Evolutionary conservation across 2,113 vertebrate species (phyloP).

Genomic region (Hyla sarda): DNA sequence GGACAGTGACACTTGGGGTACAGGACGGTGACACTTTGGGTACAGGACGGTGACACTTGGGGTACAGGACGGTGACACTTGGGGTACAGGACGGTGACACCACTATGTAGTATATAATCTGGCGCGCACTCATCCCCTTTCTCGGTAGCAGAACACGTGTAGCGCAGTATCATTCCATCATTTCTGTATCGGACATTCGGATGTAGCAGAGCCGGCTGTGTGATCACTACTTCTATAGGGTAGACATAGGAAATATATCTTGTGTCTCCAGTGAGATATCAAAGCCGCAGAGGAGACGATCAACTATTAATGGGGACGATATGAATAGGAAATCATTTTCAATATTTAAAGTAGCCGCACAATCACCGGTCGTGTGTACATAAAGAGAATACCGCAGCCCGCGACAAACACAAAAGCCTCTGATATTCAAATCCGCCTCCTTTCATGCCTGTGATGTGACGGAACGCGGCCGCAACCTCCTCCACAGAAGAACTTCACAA

Average conservation of each 20-base stretch:
- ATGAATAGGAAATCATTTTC: not conserved
- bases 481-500: conserved; percentile 54
- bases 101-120: too few relatives aligned
- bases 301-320: conserved; percentile 38
- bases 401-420: conserved; percentile 12
- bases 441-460: conserved; percentile 38
- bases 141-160: not conserved
- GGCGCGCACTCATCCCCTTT: not conserved
- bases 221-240: not conserved
- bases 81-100: not conserved
- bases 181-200: not conserved
- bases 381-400: conserved; percentile 53
- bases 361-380: not conserved
- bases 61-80: not conserved
- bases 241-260: not conserved
- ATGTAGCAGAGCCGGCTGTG: not conserved
- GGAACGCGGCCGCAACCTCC: conserved; percentile 40
- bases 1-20: too few relatives aligned
- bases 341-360: conserved; percentile 24
- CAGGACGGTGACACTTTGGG: too few relatives aligned
- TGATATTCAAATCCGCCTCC: conserved; percentile 56
- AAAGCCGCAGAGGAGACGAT: not conserved
- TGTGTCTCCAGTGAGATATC: conserved; percentile 25
- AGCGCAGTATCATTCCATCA: too few relatives aligned
- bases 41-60: not conserved